These are phyloP conservation scores for Zaprionus gabonicus DNA, from an alignment of 1,140 invertebrate genomes.

Conservation along the genomic window DNA sequence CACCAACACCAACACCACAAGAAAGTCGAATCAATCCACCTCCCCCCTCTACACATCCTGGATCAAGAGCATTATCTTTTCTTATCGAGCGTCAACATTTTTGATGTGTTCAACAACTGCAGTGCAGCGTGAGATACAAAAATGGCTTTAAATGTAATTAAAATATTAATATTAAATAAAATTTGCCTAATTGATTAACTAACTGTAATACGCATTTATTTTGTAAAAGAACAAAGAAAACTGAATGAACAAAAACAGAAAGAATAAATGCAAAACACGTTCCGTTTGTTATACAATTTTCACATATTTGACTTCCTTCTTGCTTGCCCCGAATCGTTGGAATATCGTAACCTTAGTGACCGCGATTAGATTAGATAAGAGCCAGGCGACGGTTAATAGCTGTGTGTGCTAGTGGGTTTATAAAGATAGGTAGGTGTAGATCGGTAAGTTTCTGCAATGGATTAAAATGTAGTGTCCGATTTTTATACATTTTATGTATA, in stretches of 20 bases:
- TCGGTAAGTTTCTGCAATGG: neutral
- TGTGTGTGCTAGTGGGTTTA: neutral
- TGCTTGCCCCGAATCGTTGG: neutral
- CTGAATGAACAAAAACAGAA: conserved; percentile 28
- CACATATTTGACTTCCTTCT: neutral
- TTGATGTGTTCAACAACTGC: conserved; percentile 31
- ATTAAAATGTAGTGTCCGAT: neutral
- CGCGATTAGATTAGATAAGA: conserved; percentile 65
- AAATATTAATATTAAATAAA: conserved; percentile 20
- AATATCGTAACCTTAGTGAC: conserved; percentile 28
- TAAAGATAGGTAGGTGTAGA: conserved; percentile 1
- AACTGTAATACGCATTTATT: conserved; percentile 8
- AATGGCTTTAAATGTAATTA: conserved; percentile 72
- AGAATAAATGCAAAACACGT: conserved; percentile 57
- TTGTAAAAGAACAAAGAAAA: conserved; percentile 7
- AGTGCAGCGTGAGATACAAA: conserved; percentile 58
- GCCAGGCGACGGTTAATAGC: neutral
- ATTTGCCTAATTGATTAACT: conserved; percentile 63
- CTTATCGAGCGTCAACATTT: conserved; percentile 11
- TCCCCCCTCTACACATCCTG: neutral
- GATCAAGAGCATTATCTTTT: conserved; percentile 20
- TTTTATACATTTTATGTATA: neutral
- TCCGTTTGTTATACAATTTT: conserved; percentile 3
- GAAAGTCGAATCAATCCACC: neutral
- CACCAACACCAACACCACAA: neutral